A percentile compares a stretch with the other conserved stretches of the same genome.
Evolutionary conservation across 2,888 invertebrate genomes (phyloP).

Genomic region (Catocala sponsa): DNA sequence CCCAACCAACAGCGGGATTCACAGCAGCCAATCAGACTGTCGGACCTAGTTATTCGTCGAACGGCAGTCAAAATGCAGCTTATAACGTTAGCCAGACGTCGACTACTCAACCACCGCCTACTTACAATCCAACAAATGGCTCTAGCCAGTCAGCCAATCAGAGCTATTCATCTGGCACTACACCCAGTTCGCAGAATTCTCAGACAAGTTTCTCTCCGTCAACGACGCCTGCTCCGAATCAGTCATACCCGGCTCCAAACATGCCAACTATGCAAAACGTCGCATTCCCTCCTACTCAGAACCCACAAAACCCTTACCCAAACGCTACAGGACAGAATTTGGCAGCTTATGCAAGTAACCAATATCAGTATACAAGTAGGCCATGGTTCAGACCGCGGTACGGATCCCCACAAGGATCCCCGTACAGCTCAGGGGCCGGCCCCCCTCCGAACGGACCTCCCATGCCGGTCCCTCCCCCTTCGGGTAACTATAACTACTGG

Average conservation of each 20-base stretch:
- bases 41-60: conserved; percentile 67
- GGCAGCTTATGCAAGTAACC: conserved; percentile 82
- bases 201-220: conserved; percentile 78
- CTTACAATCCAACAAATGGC: conserved; percentile 69
- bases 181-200: conserved; percentile 69
- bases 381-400: conserved; percentile 83
- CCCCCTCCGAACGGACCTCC: conserved; percentile 70
- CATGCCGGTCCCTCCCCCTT: conserved; percentile 78
- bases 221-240: conserved; percentile 77
- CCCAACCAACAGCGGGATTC: conserved; percentile 67
- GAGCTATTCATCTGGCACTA: conserved; percentile 62
- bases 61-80: conserved; percentile 62
- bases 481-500: conserved; percentile 82
- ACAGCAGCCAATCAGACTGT: conserved; percentile 65
- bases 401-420: conserved; percentile 80
- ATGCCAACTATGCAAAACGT: conserved; percentile 74
- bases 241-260: conserved; percentile 67
- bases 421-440: conserved; percentile 69
- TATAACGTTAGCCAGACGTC: conserved; percentile 67
- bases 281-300: conserved; percentile 70
- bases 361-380: conserved; percentile 80
- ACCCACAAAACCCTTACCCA: conserved; percentile 75
- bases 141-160: conserved; percentile 65
- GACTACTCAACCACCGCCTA: conserved; percentile 69
- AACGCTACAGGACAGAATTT: conserved; percentile 83